Percentiles rank a stretch among this genome's conserved stretches.
These are phyloP conservation scores for Anorthoa munda DNA, from an alignment of 2,888 invertebrate genomes.

Conservation along the genomic window DNA sequence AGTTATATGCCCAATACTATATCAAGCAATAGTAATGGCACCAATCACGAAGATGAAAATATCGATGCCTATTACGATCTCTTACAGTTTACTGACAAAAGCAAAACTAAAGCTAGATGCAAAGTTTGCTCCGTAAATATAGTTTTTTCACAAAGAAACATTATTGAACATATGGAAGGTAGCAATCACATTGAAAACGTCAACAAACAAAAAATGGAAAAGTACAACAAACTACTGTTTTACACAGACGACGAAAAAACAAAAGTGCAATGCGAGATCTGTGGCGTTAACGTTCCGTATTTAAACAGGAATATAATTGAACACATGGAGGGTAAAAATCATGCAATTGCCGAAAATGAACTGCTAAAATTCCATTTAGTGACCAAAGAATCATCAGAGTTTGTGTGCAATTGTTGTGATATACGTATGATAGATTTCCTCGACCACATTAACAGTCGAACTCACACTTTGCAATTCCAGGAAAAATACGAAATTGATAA, in stretches of 20 bases:
- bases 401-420: not conserved
- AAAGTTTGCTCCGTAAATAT: conserved; percentile 21
- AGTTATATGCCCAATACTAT: not conserved
- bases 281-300: not conserved
- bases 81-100: not conserved
- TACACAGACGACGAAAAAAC: not conserved
- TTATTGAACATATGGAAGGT: conserved; percentile 24
- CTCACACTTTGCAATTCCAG: not conserved
- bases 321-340: conserved; percentile 15
- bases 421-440: not conserved
- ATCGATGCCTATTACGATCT: not conserved
- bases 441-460: not conserved
- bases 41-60: rapidly evolving
- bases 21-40: not conserved
- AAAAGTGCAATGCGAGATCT: not conserved
- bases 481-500: not conserved
- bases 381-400: not conserved
- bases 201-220: not conserved
- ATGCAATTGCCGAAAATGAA: not conserved
- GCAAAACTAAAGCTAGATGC: conserved; percentile 1
- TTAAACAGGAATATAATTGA: not conserved
- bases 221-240: not conserved
- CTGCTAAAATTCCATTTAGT: not conserved
- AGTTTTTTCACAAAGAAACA: not conserved
- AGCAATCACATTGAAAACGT: not conserved